Evolutionary conservation across 2,113 vertebrate species (phyloP).

Genomic region (Procavia capensis): DNA sequence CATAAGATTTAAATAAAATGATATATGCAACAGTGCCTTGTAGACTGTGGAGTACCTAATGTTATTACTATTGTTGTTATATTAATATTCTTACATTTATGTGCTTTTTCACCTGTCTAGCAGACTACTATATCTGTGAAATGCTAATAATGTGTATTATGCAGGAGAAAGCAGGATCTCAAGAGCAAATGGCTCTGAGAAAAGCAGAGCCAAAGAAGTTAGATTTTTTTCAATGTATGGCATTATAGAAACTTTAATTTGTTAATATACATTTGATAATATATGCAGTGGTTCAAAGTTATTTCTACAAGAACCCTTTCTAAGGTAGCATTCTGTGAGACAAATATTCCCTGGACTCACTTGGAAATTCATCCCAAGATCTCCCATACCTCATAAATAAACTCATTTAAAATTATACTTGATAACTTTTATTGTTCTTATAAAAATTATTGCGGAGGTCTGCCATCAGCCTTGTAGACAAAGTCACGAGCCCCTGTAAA

Average conservation of each 20-base stretch:
- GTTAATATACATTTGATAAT: not conserved
- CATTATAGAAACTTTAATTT: not conserved
- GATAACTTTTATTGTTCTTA: not conserved
- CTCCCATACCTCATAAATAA: not conserved
- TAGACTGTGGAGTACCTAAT: not conserved
- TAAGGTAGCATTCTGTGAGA: not conserved
- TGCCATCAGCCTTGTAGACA: no score
- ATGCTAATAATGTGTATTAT: not conserved
- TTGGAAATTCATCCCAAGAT: not conserved
- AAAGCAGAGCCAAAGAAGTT: not conserved
- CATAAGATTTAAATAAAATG: not conserved
- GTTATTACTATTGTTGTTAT: not conserved
- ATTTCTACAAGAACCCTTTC: not conserved
- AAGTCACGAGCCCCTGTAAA: no score
- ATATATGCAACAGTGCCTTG: not conserved
- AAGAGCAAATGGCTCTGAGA: not conserved
- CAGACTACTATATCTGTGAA: not conserved
- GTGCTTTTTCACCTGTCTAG: not conserved
- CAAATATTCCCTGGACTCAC: not conserved
- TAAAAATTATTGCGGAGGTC: no score
- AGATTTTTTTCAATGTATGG: not conserved
- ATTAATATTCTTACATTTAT: not conserved
- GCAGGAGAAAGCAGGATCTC: not conserved
- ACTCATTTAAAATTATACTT: not conserved
- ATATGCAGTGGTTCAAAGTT: not conserved